Evolutionary conservation across 1,140 invertebrate genomes (phyloP).

Genomic region (Drosophila carrolli): DNA sequence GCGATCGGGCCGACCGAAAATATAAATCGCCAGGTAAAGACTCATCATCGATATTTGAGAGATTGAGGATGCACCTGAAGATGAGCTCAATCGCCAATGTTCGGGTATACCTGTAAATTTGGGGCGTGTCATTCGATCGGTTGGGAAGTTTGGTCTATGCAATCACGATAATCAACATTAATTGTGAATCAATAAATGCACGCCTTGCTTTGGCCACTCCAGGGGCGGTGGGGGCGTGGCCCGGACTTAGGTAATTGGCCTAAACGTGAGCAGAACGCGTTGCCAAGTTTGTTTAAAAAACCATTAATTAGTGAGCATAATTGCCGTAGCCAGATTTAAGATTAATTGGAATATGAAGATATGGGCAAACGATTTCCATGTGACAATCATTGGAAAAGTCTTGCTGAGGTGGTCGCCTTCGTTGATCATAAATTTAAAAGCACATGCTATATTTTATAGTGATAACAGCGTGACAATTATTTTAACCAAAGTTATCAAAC

Average conservation of each 20-base stretch:
- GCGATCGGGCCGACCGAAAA: slow-evolving; percentile 52
- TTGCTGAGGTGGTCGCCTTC: too few species aligned
- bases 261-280: slow-evolving; percentile 78
- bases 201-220: slow-evolving; percentile 44
- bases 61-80: slow-evolving; percentile 12
- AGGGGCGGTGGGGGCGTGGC: slow-evolving; percentile 28
- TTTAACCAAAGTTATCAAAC: too few species aligned
- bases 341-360: slow-evolving; percentile 76
- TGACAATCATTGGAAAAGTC: slow-evolving; percentile 57
- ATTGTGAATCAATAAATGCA: slow-evolving; percentile 81
- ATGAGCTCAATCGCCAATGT: not conserved
- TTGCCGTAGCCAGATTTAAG: slow-evolving; percentile 57
- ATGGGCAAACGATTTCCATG: slow-evolving; percentile 42
- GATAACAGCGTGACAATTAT: too few species aligned
- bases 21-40: slow-evolving; percentile 20
- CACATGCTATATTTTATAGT: too few species aligned
- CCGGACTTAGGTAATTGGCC: slow-evolving; percentile 55
- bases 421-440: too few species aligned
- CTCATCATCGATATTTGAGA: slow-evolving; percentile 37
- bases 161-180: slow-evolving; percentile 79
- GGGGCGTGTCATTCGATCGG: slow-evolving; percentile 61
- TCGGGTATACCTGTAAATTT: slow-evolving; percentile 61
- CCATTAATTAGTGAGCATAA: slow-evolving; percentile 74
- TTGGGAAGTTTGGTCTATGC: slow-evolving; percentile 24
- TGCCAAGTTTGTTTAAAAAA: slow-evolving; percentile 78